Percentiles rank a stretch among this genome's conserved stretches.
Evolutionary conservation across 2,888 invertebrate species (phyloP).

Genomic region (Tupiocoris notatus): DNA sequence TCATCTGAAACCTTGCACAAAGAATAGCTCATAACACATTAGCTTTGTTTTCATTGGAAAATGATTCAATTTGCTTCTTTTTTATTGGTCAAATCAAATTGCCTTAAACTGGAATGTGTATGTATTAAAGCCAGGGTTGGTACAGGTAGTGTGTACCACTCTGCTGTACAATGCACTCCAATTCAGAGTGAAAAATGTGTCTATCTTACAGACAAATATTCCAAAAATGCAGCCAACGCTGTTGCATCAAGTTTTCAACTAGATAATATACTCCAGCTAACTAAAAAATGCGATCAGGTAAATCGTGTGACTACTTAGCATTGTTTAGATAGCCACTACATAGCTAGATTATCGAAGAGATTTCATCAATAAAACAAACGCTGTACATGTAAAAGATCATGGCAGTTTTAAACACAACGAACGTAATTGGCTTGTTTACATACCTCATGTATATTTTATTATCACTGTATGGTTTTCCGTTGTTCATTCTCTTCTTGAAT

Average conservation of each 20-base stretch:
- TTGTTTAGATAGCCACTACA: not conserved
- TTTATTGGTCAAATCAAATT: not conserved
- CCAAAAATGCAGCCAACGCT: not conserved
- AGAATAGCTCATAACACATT: not conserved
- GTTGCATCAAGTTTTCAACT: not conserved
- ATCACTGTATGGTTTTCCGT: too few relatives aligned
- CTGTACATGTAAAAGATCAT: not conserved
- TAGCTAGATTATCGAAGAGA: not conserved
- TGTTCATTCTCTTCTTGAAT: not conserved
- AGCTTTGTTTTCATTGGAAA: not conserved
- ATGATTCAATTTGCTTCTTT: not conserved
- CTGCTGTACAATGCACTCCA: not conserved
- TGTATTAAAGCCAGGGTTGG: not conserved
- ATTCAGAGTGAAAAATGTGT: not conserved
- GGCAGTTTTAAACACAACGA: not conserved
- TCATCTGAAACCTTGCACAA: not conserved
- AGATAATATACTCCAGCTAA: not conserved
- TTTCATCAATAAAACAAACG: not conserved
- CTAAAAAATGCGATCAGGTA: not conserved
- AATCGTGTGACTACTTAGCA: not conserved
- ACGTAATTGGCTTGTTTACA: not conserved
- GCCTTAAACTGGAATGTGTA: not conserved
- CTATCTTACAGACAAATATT: not conserved
- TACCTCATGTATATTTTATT: not conserved
- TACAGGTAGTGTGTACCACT: not conserved